Conservation (phyloP, 1,140 invertebrate genomes). For the Anastrepha ludens region DNA sequence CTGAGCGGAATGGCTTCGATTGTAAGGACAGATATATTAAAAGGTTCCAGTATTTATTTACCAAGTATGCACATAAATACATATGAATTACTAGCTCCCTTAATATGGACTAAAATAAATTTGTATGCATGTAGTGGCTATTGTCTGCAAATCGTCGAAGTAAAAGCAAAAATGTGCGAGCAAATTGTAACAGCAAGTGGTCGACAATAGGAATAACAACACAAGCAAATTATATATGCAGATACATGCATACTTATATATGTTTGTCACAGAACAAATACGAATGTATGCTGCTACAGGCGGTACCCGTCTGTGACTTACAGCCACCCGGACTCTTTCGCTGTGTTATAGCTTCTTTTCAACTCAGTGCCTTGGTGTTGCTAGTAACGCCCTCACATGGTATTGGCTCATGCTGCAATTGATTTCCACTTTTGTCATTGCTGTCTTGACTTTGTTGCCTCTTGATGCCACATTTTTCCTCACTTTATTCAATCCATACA, state of each 20-base stretch:
- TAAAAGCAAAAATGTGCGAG: not conserved
- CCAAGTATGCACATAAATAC: not conserved
- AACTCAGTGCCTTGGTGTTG: not conserved
- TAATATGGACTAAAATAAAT: not conserved
- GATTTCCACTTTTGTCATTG: slow-evolving; percentile 39
- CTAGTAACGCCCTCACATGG: not conserved
- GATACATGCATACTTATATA: not conserved
- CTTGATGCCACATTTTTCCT: not conserved
- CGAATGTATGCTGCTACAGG: not conserved
- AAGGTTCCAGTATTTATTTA: slow-evolving; percentile 16
- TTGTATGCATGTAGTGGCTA: not conserved
- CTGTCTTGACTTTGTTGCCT: not conserved
- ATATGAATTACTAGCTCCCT: not conserved
- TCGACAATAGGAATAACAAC: not conserved
- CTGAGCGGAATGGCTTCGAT: not conserved
- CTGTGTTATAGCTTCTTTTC: not conserved
- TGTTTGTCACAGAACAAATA: not conserved
- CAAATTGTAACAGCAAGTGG: not conserved
- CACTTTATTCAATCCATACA: slow-evolving; percentile 4
- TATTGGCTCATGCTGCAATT: slow-evolving; percentile 37
- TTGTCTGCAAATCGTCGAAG: not conserved
- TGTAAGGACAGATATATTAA: slow-evolving; percentile 5
- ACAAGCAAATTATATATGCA: not conserved
- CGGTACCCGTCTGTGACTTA: not conserved
- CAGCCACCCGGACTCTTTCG: not conserved